Evolutionary conservation across 1,140 invertebrate genomes (phyloP).

Genomic region (Proctacanthus coquilletti): DNA sequence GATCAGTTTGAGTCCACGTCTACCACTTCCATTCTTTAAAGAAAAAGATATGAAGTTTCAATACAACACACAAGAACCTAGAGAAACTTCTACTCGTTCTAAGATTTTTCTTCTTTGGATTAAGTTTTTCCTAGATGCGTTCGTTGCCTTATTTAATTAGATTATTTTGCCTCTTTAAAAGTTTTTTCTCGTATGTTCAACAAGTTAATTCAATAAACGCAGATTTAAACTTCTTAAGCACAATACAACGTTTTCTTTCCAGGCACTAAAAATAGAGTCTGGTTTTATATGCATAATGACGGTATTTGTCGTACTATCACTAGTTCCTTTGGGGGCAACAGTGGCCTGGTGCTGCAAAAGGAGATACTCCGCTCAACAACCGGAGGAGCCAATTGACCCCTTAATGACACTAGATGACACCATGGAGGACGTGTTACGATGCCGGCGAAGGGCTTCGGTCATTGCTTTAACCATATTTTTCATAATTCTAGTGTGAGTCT

Average conservation of each 20-base stretch:
- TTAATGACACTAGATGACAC: slow-evolving; percentile 22
- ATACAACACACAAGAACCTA: too few relatives aligned
- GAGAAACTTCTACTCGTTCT: too few relatives aligned
- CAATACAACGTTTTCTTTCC: slow-evolving; percentile 3
- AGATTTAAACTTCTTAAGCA: background rate
- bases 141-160: too few relatives aligned
- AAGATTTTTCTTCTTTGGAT: too few relatives aligned
- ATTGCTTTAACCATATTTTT: slow-evolving; percentile 30
- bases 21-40: too few relatives aligned
- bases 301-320: slow-evolving; percentile 24
- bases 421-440: slow-evolving; percentile 18
- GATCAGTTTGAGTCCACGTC: too few relatives aligned
- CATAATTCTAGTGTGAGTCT: slow-evolving; percentile 30
- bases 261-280: slow-evolving; percentile 33
- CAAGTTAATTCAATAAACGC: background rate
- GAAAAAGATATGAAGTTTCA: too few relatives aligned
- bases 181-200: too few relatives aligned
- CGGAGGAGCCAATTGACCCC: slow-evolving; percentile 16
- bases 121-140: too few relatives aligned
- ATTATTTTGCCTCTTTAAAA: too few relatives aligned
- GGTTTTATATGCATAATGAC: slow-evolving; percentile 31
- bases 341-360: slow-evolving; percentile 25
- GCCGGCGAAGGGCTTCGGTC: slow-evolving; percentile 22
- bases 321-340: slow-evolving; percentile 23
- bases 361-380: slow-evolving; percentile 7